Conservation (phyloP, 1,140 invertebrate species). For the Proctacanthus coquilletti region DNA sequence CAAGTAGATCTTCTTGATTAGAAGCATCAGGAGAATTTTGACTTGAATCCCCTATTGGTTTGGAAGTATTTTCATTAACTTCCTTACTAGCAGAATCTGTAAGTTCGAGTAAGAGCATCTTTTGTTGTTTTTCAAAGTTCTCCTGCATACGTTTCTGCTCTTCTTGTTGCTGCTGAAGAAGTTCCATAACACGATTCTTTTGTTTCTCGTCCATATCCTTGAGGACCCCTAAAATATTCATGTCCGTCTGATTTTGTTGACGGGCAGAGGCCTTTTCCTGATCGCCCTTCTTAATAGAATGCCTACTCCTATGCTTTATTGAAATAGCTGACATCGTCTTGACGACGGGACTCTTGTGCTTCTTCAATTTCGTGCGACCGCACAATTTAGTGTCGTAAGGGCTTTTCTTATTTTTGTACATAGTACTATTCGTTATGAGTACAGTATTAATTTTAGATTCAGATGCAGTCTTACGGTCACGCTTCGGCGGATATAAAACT, state of each 20-base stretch:
- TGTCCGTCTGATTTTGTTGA: constrained; percentile 7
- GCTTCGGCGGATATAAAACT: too few species aligned
- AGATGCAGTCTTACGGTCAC: constrained; percentile 14
- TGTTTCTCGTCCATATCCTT: constrained; percentile 22
- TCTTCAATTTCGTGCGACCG: constrained; percentile 7
- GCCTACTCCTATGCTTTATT: neutral
- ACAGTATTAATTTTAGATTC: constrained; percentile 4
- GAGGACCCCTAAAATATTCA: constrained; percentile 9
- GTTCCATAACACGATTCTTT: constrained; percentile 26
- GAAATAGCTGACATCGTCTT: neutral
- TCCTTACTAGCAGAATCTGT: too few species aligned
- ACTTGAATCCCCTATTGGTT: too few species aligned
- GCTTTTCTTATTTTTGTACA: constrained; percentile 7
- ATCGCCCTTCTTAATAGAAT: too few species aligned
- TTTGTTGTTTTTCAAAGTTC: constrained; percentile 20
- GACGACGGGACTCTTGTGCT: constrained; percentile 10
- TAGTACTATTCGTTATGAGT: constrained; percentile 8
- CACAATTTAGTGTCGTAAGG: constrained; percentile 3
- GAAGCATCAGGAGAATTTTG: too few species aligned
- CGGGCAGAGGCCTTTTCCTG: too few species aligned
- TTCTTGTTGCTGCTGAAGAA: constrained; percentile 24
- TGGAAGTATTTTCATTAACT: too few species aligned
- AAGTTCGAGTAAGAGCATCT: constrained; percentile 16
- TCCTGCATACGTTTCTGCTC: constrained; percentile 17
- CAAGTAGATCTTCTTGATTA: constrained; percentile 1